Evolutionary conservation across 2,888 invertebrate genomes (phyloP), one percentile per base, ranked within the genome.

Genomic region (Lepas anatifera): DNA sequence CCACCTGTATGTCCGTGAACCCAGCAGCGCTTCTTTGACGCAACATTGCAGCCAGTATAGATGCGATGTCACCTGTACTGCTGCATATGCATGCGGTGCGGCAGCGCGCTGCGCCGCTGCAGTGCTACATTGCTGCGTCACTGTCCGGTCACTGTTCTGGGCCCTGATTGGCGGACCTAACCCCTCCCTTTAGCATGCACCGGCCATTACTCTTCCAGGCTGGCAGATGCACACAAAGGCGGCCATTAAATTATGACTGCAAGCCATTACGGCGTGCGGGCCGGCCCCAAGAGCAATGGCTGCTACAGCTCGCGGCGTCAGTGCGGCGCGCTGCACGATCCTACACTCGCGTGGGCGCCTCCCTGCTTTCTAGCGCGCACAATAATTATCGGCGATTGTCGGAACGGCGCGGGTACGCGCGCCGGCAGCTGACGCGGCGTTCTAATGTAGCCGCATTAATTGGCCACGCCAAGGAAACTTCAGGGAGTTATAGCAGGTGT

Each of bases 121-220:
- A 16, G n/a, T 32, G 48, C 32, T 22, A n/a, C 18, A 25, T 46
- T 48, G 48, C 46, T 32, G 41, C 68, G 35, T 48, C 46, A 10
- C 35, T 48, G 46, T 41, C 25, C 10, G 48, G 41, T n/a, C n/a
- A n/a, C n/a, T n/a, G n/a, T n/a, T n/a, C n/a, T n/a, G n/a, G n/a
- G n/a, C 11, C 3, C 68, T 67, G 48, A 67, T 48, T 48, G 68
- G 68, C 32, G 32, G 22, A 32, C 35, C 39, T 32, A 22, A 10
- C 69, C 46, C 50, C 37, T 69, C 43, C 69, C 35, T 69, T 52
- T 37, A 69, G 50, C 41, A 69, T 69, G 37, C 69, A 69, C 25
- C 27, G 50, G 39, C 32, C 39, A 39, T 58, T 35, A 58, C 32
- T 35, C 16, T n/a, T n/a, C n/a, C 18, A 32, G 35, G 58, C 58